Percentiles rank a stretch among this genome's conserved stretches.
phyloP scores from a whole-genome alignment of 2,888 invertebrate species.

The Omphaloscelis lunosa region DNA sequence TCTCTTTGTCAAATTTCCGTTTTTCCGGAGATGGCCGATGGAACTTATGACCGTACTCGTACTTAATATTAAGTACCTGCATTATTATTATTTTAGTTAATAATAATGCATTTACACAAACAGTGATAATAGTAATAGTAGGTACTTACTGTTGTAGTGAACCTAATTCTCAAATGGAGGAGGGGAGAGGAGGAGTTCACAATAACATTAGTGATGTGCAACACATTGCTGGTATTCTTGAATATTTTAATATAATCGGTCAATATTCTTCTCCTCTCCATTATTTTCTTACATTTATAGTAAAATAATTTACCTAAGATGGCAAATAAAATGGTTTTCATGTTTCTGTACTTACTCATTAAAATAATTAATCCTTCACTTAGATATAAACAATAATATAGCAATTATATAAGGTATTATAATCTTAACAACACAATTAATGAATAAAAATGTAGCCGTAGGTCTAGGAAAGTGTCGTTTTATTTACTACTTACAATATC shows the following conservation, averaged over 20 bases:
- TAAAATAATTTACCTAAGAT: background rate
- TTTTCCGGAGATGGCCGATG: background rate
- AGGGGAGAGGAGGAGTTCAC: constrained; percentile 10
- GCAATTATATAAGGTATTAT: background rate
- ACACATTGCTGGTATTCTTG: constrained; percentile 1
- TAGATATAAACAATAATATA: background rate
- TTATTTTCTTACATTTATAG: background rate
- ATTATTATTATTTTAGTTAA: constrained; percentile 4
- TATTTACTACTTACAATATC: no score
- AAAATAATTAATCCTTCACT: background rate
- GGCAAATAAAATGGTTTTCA: background rate
- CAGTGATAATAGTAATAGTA: constrained; percentile 10
- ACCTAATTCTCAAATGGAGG: background rate
- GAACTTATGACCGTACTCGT: background rate
- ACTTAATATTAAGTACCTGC: background rate
- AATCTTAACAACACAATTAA: background rate
- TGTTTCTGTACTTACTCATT: background rate
- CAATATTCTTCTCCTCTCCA: background rate
- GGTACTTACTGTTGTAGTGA: constrained; percentile 2
- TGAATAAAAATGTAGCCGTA: no score
- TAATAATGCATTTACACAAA: constrained; percentile 12
- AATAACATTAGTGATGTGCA: background rate
- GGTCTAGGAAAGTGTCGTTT: no score
- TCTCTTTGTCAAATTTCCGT: background rate
- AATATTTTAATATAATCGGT: background rate